Percentiles rank a stretch among this genome's conserved stretches.
These are phyloP conservation scores for Gymnocypris eckloni DNA, from an alignment of 2,797 vertebrate genomes.

Conservation along the genomic window DNA sequence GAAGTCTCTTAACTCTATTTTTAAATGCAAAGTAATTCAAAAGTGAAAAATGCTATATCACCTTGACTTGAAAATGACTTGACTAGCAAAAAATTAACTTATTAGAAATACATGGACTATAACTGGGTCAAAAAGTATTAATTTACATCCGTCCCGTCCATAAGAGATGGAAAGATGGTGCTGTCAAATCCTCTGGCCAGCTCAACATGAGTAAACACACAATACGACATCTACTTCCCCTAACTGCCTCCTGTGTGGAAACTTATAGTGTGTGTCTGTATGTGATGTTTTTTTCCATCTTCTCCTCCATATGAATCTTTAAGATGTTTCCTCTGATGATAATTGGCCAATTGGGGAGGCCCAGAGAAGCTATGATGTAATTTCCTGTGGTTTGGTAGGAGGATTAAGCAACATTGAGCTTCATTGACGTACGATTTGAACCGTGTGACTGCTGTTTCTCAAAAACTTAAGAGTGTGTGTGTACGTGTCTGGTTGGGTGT, in stretches of 20 bases:
- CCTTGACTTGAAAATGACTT: not conserved
- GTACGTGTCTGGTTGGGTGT: slow-evolving; percentile 24
- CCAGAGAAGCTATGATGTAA: slow-evolving; percentile 46
- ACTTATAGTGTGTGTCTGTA: slow-evolving; percentile 24
- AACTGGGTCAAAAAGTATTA: not conserved
- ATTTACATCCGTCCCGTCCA: not conserved
- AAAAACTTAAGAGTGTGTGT: slow-evolving; percentile 22
- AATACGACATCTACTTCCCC: slow-evolving; percentile 52
- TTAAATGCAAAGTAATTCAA: not conserved
- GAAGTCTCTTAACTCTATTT: not conserved
- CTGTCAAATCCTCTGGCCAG: slow-evolving; percentile 21
- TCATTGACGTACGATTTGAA: slow-evolving; percentile 56
- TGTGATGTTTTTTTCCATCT: slow-evolving; percentile 48
- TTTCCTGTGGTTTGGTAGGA: slow-evolving; percentile 60
- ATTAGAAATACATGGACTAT: not conserved
- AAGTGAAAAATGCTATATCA: not conserved
- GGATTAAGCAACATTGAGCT: slow-evolving; percentile 44
- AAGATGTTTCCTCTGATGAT: slow-evolving; percentile 27
- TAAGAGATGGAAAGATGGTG: slow-evolving; percentile 26
- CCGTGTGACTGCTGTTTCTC: slow-evolving; percentile 48
- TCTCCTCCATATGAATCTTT: slow-evolving; percentile 35
- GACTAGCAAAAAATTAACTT: not conserved
- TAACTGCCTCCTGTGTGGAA: slow-evolving; percentile 52
- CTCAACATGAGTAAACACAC: slow-evolving; percentile 53
- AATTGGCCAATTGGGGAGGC: slow-evolving; percentile 47